These are phyloP conservation scores for Lampris megalopsis DNA, from an alignment of 2,113 vertebrate genomes.

Conservation along the genomic window DNA sequence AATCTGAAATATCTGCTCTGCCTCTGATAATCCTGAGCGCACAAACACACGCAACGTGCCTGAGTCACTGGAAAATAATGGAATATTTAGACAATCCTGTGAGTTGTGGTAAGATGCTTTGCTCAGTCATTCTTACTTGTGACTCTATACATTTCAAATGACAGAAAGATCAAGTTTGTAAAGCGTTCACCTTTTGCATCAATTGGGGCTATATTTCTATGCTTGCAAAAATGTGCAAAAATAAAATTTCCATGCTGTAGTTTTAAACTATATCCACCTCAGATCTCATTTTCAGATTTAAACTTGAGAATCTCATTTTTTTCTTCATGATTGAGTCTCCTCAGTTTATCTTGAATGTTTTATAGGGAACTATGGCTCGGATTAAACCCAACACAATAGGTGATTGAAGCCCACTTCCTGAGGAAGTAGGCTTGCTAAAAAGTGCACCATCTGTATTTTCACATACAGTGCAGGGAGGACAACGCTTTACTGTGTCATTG, in stretches of 20 bases:
- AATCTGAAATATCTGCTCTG: slow-evolving; percentile 58
- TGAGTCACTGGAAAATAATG: slow-evolving; percentile 57
- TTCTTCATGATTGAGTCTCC: no score
- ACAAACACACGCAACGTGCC: slow-evolving; percentile 63
- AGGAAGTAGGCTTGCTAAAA: slow-evolving; percentile 66
- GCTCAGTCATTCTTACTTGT: no score
- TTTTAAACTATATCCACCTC: no score
- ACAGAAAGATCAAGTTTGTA: no score
- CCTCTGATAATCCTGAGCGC: slow-evolving; percentile 37
- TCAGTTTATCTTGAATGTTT: no score
- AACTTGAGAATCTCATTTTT: no score
- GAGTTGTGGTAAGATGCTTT: neutral
- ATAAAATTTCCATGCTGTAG: no score
- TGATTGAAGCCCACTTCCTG: slow-evolving; percentile 63
- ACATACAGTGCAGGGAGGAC: slow-evolving; percentile 31
- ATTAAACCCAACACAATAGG: slow-evolving; percentile 53
- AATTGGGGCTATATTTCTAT: no score
- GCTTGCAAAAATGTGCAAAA: no score
- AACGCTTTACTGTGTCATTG: neutral
- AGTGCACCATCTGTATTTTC: slow-evolving; percentile 51
- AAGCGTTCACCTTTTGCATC: no score
- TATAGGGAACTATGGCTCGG: slow-evolving; percentile 56
- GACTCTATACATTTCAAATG: no score
- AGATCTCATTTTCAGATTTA: no score
- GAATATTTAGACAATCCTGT: neutral